Percentiles rank a stretch among this genome's conserved stretches.
Evolutionary conservation across 2,113 vertebrate genomes (phyloP).

Genomic region (Phrynosoma blainvillii): DNA sequence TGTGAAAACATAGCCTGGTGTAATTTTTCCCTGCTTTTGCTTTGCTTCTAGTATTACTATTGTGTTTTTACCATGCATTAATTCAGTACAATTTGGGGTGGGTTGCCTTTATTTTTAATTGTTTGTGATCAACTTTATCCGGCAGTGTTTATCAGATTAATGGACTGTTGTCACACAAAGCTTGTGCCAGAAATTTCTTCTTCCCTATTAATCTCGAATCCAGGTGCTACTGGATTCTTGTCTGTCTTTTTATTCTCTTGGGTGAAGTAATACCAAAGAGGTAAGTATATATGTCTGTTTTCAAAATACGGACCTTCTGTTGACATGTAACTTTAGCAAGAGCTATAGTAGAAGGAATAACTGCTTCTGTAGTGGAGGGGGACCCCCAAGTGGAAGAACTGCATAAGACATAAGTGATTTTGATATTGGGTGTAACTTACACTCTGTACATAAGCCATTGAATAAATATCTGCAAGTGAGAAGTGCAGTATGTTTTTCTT

Average conservation of each 20-base stretch:
- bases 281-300: background rate
- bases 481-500: background rate
- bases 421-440: background rate
- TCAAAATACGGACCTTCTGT: background rate
- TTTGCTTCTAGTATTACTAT: background rate
- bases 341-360: no score
- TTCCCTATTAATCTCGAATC: no score
- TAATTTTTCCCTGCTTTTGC: background rate
- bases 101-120: background rate
- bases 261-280: background rate
- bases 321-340: no score
- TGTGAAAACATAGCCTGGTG: background rate
- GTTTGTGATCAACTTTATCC: background rate
- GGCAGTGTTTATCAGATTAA: no score
- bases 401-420: no score
- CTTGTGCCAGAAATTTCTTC: no score
- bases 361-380: no score
- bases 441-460: background rate
- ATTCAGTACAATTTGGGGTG: background rate
- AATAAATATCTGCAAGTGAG: background rate
- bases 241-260: background rate
- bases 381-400: background rate
- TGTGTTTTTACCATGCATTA: background rate
- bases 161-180: no score
- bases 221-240: no score